Evolutionary conservation across 2,888 invertebrate genomes (phyloP), one percentile per base, ranked within the genome.

Genomic region (Syritta pipiens): DNA sequence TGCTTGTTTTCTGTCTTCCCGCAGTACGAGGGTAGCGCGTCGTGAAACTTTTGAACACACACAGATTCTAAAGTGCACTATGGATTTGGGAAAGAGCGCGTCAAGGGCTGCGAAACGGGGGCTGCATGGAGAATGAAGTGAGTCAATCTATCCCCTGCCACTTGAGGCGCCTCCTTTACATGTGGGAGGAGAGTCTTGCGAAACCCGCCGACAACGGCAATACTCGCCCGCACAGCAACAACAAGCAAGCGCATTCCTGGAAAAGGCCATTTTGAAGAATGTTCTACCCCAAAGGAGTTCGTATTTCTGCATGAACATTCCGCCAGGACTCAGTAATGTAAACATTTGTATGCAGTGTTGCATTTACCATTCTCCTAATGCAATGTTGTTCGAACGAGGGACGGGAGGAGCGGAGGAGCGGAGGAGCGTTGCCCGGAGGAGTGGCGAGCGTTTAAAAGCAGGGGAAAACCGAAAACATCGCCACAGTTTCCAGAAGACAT

Each of bases 261-360:
- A 55, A 77, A 51, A 37, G 63, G 46, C 71, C 72, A 46, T 65
- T 72, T 72, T 72, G 72, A 65, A 42, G 59, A 77, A 72, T 67
- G 53, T 53, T 26, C 59, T 51, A 30, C 30, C 49, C 48, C 28
- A 24, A 40, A 44, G 53, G 59, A 72, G 59, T 60, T 60, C 17
- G 62, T 62, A 75, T 62, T 63, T 53, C 51, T 59, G 42, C 53
- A 37, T 30, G 42, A 65, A 19, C 40, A 35, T 65, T 53, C 53
- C 63, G 22, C 44, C 32, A 44, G 17, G 12, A 42, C 42, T 26
- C 59, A 40, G 57, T 71, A 71, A 71, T 63, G 62, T 44, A 40
- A 76, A 59, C 77, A 77, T 77, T 77, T 77, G 72, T 77, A 77
- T 77, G 65, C 77, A 72, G 72, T 55, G 77, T 72, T 72, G 77